Conservation (phyloP, 2,113 vertebrate genomes). For the Podiceps cristatus region DNA sequence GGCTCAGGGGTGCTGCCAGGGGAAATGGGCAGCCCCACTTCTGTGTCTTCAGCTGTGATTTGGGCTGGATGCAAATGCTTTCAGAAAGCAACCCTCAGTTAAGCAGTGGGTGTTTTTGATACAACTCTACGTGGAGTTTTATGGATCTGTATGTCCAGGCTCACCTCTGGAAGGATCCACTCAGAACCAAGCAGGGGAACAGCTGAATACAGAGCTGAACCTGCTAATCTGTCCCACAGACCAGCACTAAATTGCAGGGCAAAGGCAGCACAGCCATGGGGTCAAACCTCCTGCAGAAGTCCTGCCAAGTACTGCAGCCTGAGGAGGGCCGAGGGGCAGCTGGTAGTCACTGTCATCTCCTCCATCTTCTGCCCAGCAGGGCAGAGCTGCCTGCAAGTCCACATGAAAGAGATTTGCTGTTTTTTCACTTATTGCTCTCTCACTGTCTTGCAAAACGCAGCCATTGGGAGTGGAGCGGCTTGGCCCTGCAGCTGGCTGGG, state of each 20-base stretch:
- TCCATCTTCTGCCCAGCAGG: too few species aligned
- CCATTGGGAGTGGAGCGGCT: background rate
- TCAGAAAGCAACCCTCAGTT: background rate
- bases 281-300: background rate
- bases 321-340: background rate
- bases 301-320: background rate
- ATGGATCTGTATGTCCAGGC: background rate
- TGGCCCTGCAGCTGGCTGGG: accelerated
- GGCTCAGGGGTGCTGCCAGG: background rate
- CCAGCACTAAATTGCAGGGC: background rate
- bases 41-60: background rate
- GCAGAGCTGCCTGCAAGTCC: background rate
- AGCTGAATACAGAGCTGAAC: background rate
- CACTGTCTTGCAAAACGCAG: accelerated
- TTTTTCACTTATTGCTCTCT: background rate
- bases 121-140: background rate
- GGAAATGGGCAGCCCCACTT: background rate
- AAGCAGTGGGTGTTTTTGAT: background rate
- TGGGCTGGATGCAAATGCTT: background rate
- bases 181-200: background rate
- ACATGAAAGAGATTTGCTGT: background rate
- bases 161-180: background rate
- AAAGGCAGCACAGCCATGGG: background rate
- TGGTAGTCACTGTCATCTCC: background rate
- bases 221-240: background rate